Percentiles rank a stretch among this genome's conserved stretches.
These are phyloP conservation scores for Rutilus rutilus DNA, from an alignment of 2,113 vertebrate species.

Conservation along the genomic window DNA sequence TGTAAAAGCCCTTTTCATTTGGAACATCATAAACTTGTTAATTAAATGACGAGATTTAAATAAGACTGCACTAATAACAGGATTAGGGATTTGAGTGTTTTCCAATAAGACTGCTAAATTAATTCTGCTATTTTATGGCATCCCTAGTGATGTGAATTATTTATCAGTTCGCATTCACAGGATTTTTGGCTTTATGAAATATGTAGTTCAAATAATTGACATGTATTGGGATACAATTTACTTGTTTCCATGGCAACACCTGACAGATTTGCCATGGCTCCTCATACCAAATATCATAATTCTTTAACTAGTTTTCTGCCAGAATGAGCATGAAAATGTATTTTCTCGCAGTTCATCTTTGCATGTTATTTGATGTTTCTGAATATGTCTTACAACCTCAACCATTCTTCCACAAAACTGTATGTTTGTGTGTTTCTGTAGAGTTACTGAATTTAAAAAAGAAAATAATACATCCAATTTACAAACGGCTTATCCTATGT, in stretches of 20 bases:
- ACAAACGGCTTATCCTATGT: too few relatives aligned
- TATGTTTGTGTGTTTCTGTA: neutral
- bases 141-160: conserved; percentile 13
- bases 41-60: conserved; percentile 27
- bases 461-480: too few relatives aligned
- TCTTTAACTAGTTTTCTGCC: neutral
- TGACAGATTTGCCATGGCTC: neutral
- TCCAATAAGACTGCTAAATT: conserved; percentile 1
- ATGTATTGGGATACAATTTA: neutral
- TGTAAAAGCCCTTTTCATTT: neutral
- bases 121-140: conserved; percentile 27
- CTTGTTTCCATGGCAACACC: conserved; percentile 28
- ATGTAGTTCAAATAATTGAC: conserved; percentile 23
- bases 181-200: conserved; percentile 5
- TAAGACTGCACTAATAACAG: conserved; percentile 12
- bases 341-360: neutral
- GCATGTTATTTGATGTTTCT: neutral
- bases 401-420: neutral
- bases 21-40: conserved; percentile 12
- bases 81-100: neutral
- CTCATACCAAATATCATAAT: conserved; percentile 1
- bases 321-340: neutral
- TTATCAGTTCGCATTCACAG: conserved; percentile 3
- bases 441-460: neutral
- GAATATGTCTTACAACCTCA: neutral